Evolutionary conservation across 1,140 invertebrate species (phyloP).

Genomic region (Drosophila albomicans): DNA sequence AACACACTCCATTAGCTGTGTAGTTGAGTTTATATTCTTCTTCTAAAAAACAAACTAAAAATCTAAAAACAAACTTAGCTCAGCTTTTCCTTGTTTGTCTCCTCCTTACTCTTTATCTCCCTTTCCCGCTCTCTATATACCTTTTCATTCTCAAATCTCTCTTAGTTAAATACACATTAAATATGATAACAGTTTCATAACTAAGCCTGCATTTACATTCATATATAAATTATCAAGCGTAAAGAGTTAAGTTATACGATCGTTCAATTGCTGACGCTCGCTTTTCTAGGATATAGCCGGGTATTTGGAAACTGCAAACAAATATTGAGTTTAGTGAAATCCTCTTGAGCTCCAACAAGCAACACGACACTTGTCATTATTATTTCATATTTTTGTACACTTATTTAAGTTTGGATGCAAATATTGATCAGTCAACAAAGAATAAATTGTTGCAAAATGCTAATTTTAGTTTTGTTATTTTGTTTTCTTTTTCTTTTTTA

Average conservation of each 20-base stretch:
- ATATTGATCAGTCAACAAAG: constrained; percentile 67
- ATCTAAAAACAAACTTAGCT: constrained; percentile 6
- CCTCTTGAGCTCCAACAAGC: constrained; percentile 57
- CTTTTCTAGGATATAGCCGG: constrained; percentile 36
- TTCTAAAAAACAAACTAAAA: constrained; percentile 11
- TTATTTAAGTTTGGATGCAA: constrained; percentile 67
- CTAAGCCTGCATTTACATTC: constrained; percentile 68
- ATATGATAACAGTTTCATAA: constrained; percentile 46
- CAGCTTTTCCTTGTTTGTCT: constrained; percentile 34
- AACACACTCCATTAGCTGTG: constrained; percentile 67
- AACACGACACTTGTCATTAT: constrained; percentile 54
- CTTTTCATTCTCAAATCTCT: constrained; percentile 44
- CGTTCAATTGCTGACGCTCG: constrained; percentile 40
- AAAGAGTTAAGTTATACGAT: constrained; percentile 63
- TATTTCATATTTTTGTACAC: constrained; percentile 76
- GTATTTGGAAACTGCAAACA: constrained; percentile 47
- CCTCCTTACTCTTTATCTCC: constrained; percentile 15
- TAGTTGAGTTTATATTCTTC: constrained; percentile 44
- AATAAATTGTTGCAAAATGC: constrained; percentile 77
- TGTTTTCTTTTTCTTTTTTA: constrained; percentile 24
- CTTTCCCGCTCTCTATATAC: constrained; percentile 14
- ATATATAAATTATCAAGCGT: constrained; percentile 37
- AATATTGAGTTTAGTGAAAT: constrained; percentile 57
- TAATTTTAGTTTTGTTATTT: constrained; percentile 27
- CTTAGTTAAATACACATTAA: constrained; percentile 53